Percentiles rank a stretch among this genome's conserved stretches.
Conservation (phyloP, 2,888 invertebrate genomes). For the Harmothoe impar region DNA sequence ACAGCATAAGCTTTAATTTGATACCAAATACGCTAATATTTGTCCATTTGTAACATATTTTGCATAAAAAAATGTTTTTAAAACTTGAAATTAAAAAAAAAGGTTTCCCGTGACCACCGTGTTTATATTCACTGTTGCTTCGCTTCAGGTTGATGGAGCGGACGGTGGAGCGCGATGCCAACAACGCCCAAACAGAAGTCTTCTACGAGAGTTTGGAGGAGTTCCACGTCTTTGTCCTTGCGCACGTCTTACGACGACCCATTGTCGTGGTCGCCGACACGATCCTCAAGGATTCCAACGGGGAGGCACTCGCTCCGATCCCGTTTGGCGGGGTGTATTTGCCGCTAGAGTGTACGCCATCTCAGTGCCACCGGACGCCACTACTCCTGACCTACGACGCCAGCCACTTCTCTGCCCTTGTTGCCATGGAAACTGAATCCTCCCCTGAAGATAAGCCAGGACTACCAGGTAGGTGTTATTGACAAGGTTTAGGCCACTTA, state of each 20-base stretch:
- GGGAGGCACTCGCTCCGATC: constrained; percentile 93
- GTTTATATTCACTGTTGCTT: no score
- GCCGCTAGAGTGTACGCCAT: constrained; percentile 89
- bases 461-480: constrained; percentile 74
- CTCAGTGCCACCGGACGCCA: constrained; percentile 89
- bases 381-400: constrained; percentile 93
- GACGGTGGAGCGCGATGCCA: constrained; percentile 65
- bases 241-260: constrained; percentile 91
- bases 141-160: constrained; percentile 65
- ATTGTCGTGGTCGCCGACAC: constrained; percentile 93
- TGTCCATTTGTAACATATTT: no score
- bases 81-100: no score
- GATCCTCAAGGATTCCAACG: constrained; percentile 90
- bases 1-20: no score
- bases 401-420: constrained; percentile 93
- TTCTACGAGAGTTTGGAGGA: constrained; percentile 90
- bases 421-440: constrained; percentile 82
- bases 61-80: no score
- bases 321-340: constrained; percentile 92
- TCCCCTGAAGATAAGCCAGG: constrained; percentile 70
- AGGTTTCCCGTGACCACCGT: no score
- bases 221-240: constrained; percentile 92
- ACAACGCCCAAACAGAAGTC: constrained; percentile 75
- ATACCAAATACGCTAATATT: no score
- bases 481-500: no score